Evolutionary conservation across 2,888 invertebrate genomes (phyloP).

Genomic region (Epirrhoe tristata): DNA sequence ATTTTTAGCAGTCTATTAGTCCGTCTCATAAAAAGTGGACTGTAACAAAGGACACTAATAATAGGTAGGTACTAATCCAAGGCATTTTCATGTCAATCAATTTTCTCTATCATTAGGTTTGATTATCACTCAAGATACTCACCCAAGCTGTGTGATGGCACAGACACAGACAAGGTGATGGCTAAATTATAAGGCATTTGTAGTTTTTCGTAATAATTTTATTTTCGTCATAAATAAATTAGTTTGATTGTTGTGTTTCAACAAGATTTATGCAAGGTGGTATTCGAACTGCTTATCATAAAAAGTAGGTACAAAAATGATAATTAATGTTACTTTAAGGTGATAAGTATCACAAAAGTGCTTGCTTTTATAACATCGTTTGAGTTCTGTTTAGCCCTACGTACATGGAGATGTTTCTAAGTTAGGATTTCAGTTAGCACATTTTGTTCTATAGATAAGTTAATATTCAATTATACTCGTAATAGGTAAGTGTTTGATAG

Average conservation of each 20-base stretch:
- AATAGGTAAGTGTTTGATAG: background rate
- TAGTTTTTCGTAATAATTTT: conserved; percentile 39
- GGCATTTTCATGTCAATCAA: too few relatives aligned
- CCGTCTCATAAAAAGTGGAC: too few relatives aligned
- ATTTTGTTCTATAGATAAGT: background rate
- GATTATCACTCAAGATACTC: too few relatives aligned
- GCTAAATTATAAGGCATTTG: conserved; percentile 14
- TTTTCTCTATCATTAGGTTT: too few relatives aligned
- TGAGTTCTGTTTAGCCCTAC: background rate
- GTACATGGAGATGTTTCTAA: background rate
- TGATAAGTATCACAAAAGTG: background rate
- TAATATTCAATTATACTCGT: background rate
- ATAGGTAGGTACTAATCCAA: too few relatives aligned
- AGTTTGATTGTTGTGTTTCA: conserved; percentile 32
- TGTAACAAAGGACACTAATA: too few relatives aligned
- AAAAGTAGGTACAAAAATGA: conserved; percentile 31
- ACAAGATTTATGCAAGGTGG: conserved; percentile 31
- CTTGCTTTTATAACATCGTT: background rate
- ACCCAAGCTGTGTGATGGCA: too few relatives aligned
- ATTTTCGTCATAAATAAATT: conserved; percentile 39
- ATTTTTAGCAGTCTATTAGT: too few relatives aligned
- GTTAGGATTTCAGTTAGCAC: background rate
- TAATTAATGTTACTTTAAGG: background rate
- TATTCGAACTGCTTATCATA: conserved; percentile 27
- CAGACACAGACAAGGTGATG: too few relatives aligned